Base-by-base conservation (phyloP, 1,140 invertebrate species). In the Bicyclus anynana region DNA sequence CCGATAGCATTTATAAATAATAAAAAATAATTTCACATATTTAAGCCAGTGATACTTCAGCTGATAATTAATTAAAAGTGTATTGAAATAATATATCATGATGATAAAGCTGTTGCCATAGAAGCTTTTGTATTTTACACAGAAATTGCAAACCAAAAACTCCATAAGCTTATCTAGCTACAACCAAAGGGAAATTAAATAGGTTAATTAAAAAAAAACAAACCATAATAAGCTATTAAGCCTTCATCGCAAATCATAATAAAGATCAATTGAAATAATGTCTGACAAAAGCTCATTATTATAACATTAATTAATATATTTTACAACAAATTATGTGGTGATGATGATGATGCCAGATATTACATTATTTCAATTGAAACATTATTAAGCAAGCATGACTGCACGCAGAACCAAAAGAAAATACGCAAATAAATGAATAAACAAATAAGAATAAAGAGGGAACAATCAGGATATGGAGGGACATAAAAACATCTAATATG, bases 361-460 rank as follows among this genome's bases (percentile, higher is more conserved):
- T 18, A 59, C 52, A 67, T 80, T 70, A 74, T 76, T 72, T 71
- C 62, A 67, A 60, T 55, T 72, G 59, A 61, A 14, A 52, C 53
- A 54, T 75, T 68, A 73, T 55, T 62, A 67, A 69, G 67, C 65
- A 74, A 84, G 74, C 73, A 66, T 60, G 50, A 67, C 62, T 74
- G 69, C 69, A 73, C 58, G 60, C 49, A 65, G 65, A 76, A 60
- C 20, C 65, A 66, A 58, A 67, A 35, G 23, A 23, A 51, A 33
- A 7, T 27, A 74, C 55, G 68, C 71, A 73, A 76, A 77, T 70
- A 69, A 87, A 74, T 54, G 40, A 76, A 57, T 59, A 71, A 76
- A 62, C 59, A 75, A 81, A 77, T 58, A 69, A 75, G 77, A 67
- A 77, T 75, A 84, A 40, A 76, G 79, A 75, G 20, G 37, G 82